Conservation (phyloP, 2,797 vertebrate species). For the Ceyx erithaca region DNA sequence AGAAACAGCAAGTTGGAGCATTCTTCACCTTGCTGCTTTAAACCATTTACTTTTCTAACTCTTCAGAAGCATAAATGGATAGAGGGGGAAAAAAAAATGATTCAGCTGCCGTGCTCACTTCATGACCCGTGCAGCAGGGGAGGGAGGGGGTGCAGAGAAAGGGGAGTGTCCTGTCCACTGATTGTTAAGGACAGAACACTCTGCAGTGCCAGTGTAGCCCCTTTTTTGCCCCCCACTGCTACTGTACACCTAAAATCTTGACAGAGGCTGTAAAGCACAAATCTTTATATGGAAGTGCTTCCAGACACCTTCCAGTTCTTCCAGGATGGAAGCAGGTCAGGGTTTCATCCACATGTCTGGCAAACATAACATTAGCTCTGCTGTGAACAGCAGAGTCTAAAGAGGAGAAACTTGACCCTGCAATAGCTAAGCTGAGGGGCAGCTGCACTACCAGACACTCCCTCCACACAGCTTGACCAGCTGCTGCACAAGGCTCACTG, state of each 20-base stretch:
- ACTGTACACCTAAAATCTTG: not conserved
- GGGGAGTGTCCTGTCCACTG: not conserved
- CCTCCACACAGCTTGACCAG: not conserved
- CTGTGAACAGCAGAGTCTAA: not conserved
- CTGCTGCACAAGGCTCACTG: not conserved
- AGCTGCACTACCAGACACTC: too few relatives aligned
- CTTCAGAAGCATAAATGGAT: not conserved
- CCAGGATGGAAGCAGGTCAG: not conserved
- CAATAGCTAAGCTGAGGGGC: rapidly evolving
- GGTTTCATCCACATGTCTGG: not conserved
- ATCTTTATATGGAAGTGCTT: too few relatives aligned
- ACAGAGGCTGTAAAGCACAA: not conserved
- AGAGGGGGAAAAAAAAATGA: too few relatives aligned
- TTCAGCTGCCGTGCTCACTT: not conserved
- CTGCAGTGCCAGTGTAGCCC: not conserved
- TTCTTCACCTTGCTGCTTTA: not conserved
- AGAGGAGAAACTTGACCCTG: not conserved
- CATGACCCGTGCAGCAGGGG: not conserved
- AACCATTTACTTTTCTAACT: not conserved
- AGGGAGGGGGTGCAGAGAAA: not conserved
- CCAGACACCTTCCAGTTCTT: not conserved
- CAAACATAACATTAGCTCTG: rapidly evolving
- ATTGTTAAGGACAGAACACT: not conserved
- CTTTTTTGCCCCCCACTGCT: not conserved
- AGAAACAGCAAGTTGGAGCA: not conserved